Base-by-base conservation (phyloP, 2,888 invertebrate genomes). In the Pandemis cinnamomeana region DNA sequence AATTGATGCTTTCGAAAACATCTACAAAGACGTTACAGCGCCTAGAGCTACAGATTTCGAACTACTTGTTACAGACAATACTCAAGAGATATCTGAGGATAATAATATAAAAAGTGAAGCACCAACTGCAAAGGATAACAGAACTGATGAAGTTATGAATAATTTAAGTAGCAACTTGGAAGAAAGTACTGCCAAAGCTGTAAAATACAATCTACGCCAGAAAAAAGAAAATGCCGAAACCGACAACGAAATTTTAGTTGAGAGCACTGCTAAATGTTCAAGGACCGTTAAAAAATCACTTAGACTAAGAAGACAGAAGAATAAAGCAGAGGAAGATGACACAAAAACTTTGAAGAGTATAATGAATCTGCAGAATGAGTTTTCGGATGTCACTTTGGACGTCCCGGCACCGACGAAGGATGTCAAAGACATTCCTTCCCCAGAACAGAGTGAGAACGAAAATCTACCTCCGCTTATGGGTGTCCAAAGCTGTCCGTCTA, bases 11-110 rank as follows among this genome's bases (percentile, higher is more conserved):
- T 94, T 93, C 71, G 93, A 93, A 77, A 90, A 89, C 36, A 87
- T 93, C 48, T 93, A 86, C 77, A 92, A 91, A 80, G 83, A 92
- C 67, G 77, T 92, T 60, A 83, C 90, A 41, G 78, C 79, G n/a
- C 84, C 89, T 1, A 87, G 90, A 75, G 86, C 86, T 27, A 91
- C 93, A 0, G 90, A 93, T 78, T 94, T 94, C 44, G 93, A 94
- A 6, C 70, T 89, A 58, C 80, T 93, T 2, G 75, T 89, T 1
- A 76, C 85, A 2, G 85, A 87, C 44, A 72, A 70, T 72, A 76
- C 60, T 55, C 53, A 63, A 27, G 71, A 77, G 51, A 72, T 77
- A 5, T 73, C 71, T 7, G 77, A 76, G 44, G 73, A 46, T 11
- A 73, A 75, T n/a, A 67, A 46, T 15, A 77, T 77, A 77, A 69